Percentiles rank a stretch among this genome's conserved stretches.
Evolutionary conservation across 1,140 invertebrate species (phyloP).

Genomic region (Euschistus heros): DNA sequence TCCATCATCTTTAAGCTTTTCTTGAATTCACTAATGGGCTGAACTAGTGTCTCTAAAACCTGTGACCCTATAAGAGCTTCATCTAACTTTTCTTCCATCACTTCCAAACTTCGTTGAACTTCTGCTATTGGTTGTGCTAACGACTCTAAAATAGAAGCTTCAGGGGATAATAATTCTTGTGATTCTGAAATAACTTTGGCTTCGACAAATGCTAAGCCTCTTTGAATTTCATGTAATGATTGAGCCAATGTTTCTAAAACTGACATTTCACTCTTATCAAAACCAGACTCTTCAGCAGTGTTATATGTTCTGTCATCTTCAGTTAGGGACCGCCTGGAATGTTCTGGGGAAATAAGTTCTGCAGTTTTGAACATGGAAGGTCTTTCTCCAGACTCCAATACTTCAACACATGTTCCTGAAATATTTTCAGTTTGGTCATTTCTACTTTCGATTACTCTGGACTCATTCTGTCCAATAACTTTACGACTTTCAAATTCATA

Average conservation of each 20-base stretch:
- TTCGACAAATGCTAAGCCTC: slow-evolving; percentile 29
- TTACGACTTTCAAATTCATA: slow-evolving; percentile 28
- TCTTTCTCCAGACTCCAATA: slow-evolving; percentile 6
- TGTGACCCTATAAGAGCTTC: slow-evolving; percentile 25
- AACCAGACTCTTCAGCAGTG: slow-evolving; percentile 29
- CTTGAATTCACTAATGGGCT: slow-evolving; percentile 35
- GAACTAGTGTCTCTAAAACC: slow-evolving; percentile 44
- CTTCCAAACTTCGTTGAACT: slow-evolving; percentile 47
- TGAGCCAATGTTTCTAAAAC: slow-evolving; percentile 31
- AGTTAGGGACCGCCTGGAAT: slow-evolving; percentile 5
- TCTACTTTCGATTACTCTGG: slow-evolving; percentile 4
- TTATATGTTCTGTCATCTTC: slow-evolving; percentile 28
- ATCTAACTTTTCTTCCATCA: slow-evolving; percentile 34
- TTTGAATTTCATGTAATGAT: slow-evolving; percentile 32
- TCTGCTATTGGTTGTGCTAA: slow-evolving; percentile 47
- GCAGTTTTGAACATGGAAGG: slow-evolving; percentile 10
- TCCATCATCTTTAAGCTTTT: slow-evolving; percentile 29
- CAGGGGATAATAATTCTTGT: slow-evolving; percentile 24
- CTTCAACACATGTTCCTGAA: slow-evolving; percentile 12
- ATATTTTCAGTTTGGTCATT: neutral
- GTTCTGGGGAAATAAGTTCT: slow-evolving; percentile 11
- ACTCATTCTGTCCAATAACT: neutral
- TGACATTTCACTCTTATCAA: slow-evolving; percentile 31
- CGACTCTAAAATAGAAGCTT: slow-evolving; percentile 34
- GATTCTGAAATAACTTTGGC: slow-evolving; percentile 28